phyloP scores from a whole-genome alignment of 2,888 invertebrate species.

The Achlya flavicornis region DNA sequence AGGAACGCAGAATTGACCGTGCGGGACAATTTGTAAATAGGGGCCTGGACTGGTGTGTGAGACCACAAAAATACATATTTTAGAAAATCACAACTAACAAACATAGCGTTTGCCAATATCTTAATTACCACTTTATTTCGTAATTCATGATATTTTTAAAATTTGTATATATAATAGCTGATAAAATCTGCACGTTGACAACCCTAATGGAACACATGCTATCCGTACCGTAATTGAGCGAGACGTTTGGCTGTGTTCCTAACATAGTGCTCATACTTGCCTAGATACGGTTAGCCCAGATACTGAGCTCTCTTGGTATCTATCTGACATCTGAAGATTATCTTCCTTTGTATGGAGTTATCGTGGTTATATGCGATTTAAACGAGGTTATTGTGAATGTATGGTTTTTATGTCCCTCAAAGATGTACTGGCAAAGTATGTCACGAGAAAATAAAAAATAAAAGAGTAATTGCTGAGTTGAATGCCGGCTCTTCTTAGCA shows the following conservation, averaged over 20 bases:
- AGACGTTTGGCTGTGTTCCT: constrained; percentile 59
- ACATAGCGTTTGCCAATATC: too few species aligned
- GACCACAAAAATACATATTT: too few species aligned
- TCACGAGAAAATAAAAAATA: too few species aligned
- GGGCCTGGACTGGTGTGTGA: too few species aligned
- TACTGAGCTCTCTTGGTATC: background rate
- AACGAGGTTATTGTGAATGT: background rate
- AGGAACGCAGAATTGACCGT: too few species aligned
- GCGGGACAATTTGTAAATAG: too few species aligned
- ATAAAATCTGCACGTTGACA: constrained; percentile 7
- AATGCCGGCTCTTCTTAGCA: too few species aligned
- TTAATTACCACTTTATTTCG: too few species aligned
- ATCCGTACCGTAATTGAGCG: constrained; percentile 53
- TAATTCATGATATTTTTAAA: too few species aligned
- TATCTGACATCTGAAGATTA: background rate
- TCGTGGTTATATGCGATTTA: background rate
- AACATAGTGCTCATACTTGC: constrained; percentile 36
- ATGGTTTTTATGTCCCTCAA: background rate
- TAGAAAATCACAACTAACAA: too few species aligned
- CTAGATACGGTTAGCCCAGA: constrained; percentile 25
- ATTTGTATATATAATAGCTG: too few species aligned
- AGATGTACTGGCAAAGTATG: background rate
- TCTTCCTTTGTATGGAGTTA: background rate
- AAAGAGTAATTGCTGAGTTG: too few species aligned
- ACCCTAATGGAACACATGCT: constrained; percentile 27